These are phyloP conservation scores for Cervus canadensis DNA, from an alignment of 2,113 vertebrate species.

Conservation along the genomic window DNA sequence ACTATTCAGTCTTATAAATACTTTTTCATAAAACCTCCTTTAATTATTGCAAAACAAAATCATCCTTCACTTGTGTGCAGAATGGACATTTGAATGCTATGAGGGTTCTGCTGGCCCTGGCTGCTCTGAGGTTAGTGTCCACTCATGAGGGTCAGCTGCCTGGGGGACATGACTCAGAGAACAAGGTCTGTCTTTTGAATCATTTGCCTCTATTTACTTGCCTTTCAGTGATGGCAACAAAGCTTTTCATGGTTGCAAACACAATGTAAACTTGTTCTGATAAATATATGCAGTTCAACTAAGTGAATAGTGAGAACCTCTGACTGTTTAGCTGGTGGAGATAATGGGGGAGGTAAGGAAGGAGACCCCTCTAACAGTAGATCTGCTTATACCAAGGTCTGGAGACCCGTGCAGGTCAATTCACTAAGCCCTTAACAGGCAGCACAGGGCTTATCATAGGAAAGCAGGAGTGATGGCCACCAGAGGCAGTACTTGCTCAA, in stretches of 20 bases:
- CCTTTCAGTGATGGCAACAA: not conserved
- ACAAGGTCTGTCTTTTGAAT: not conserved
- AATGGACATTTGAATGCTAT: not conserved
- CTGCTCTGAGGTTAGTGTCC: not conserved
- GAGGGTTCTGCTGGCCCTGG: not conserved
- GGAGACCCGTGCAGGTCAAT: not conserved
- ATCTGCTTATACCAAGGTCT: not conserved
- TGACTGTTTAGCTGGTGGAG: not conserved
- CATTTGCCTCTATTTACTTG: not conserved
- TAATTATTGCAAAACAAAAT: not conserved
- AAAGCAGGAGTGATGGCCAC: not conserved
- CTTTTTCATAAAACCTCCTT: not conserved
- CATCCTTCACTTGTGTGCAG: not conserved
- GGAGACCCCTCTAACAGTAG: not conserved
- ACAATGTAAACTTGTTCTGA: slow-evolving; percentile 33
- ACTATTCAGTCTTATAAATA: not conserved
- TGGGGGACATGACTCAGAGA: not conserved
- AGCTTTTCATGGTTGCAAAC: not conserved
- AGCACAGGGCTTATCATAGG: not conserved
- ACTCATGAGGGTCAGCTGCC: not conserved
- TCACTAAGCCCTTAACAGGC: not conserved
- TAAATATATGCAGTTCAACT: not conserved
- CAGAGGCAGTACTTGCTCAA: not conserved
- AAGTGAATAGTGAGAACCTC: not conserved
- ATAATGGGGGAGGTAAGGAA: not conserved